A percentile compares a stretch with the other conserved stretches of the same genome.
These are phyloP conservation scores for Panorpa germanica DNA, from an alignment of 2,888 invertebrate species.

Conservation along the genomic window DNA sequence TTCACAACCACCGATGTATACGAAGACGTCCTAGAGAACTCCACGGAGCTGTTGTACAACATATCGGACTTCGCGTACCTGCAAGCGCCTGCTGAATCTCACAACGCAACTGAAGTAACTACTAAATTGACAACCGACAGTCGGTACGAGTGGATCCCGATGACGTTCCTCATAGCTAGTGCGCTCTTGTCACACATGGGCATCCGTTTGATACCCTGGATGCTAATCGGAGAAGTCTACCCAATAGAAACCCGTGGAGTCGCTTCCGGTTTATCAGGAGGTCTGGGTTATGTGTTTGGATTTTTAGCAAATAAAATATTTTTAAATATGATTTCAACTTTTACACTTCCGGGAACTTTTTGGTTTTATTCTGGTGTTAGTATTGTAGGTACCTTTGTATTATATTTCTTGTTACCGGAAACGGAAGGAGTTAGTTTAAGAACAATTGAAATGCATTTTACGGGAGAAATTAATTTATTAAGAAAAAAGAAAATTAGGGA, in stretches of 20 bases:
- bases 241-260: conserved; percentile 46
- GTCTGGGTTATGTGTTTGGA: conserved; percentile 54
- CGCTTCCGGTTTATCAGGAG: conserved; percentile 54
- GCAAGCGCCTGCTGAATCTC: too few species aligned
- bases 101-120: conserved; percentile 3
- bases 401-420: conserved; percentile 58
- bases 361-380: conserved; percentile 45
- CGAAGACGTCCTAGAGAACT: too few species aligned
- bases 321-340: conserved; percentile 36
- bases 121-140: conserved; percentile 9
- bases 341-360: conserved; percentile 54
- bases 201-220: conserved; percentile 58
- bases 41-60: too few species aligned
- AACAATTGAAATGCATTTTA: conserved; percentile 52
- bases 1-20: too few species aligned
- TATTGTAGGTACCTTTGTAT: conserved; percentile 36
- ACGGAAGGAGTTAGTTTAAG: conserved; percentile 59
- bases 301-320: conserved; percentile 60
- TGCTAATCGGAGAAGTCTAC: conserved; percentile 61
- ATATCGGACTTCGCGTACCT: too few species aligned
- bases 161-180: conserved; percentile 38
- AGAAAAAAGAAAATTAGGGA: too few species aligned
- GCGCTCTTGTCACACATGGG: conserved; percentile 51
- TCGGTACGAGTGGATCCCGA: conserved; percentile 45
- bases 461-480: conserved; percentile 31